Evolutionary conservation across 2,888 invertebrate species (phyloP).

Genomic region (Bimastos eiseni): DNA sequence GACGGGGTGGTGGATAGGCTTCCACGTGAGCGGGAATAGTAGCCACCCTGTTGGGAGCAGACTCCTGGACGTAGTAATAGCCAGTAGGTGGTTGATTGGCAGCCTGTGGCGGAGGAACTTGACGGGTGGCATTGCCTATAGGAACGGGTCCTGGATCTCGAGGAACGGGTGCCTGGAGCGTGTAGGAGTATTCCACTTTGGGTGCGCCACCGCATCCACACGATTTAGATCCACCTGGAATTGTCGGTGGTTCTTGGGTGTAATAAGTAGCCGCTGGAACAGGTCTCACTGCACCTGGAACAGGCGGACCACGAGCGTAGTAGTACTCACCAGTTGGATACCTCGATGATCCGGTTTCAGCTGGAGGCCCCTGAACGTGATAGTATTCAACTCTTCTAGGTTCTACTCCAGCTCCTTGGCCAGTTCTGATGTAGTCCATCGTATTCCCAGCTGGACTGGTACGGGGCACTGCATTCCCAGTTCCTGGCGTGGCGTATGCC

Average conservation of each 20-base stretch:
- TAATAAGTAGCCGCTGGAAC: neutral
- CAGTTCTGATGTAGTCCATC: neutral
- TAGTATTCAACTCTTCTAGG: neutral
- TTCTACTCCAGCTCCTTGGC: neutral
- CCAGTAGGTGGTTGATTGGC: neutral
- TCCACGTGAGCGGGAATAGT: neutral
- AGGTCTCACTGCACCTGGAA: neutral
- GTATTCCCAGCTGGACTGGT: neutral
- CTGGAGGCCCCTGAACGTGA: conserved; percentile 3
- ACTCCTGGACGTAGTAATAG: neutral
- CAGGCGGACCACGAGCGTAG: neutral
- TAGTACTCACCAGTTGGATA: neutral
- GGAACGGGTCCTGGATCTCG: neutral
- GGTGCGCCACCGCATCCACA: neutral
- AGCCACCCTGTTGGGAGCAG: neutral
- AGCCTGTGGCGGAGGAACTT: neutral
- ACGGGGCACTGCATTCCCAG: conserved; percentile 13
- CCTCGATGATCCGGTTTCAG: neutral
- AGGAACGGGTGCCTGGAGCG: neutral
- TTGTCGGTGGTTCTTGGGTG: neutral
- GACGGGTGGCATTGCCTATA: neutral
- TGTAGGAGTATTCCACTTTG: neutral
- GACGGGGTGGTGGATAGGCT: neutral
- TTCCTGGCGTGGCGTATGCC: neutral
- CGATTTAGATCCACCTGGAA: too few species aligned